These are phyloP conservation scores for Mormoops blainvillei DNA, from an alignment of 2,113 vertebrate genomes.

Conservation along the genomic window DNA sequence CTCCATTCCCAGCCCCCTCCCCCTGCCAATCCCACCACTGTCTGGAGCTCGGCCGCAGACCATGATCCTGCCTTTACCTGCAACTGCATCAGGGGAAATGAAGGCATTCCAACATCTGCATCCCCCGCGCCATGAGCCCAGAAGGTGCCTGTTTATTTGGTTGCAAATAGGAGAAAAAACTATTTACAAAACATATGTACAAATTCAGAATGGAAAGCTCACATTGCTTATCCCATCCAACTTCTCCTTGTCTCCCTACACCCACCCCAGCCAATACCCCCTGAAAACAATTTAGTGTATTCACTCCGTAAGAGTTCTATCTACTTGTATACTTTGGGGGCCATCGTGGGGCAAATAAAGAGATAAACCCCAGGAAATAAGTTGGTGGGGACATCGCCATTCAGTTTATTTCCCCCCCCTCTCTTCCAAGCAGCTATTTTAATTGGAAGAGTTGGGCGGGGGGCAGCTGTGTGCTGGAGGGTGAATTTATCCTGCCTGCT, in stretches of 20 bases:
- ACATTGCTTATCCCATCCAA: not conserved
- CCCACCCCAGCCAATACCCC: not conserved
- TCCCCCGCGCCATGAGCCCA: no score
- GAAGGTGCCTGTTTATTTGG: not conserved
- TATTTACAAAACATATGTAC: not conserved
- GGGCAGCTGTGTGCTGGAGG: not conserved
- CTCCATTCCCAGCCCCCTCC: rapidly evolving
- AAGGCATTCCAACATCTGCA: not conserved
- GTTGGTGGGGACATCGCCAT: not conserved
- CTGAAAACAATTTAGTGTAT: not conserved
- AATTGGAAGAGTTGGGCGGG: not conserved
- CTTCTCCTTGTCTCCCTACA: no score
- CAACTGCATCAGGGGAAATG: not conserved
- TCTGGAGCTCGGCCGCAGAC: not conserved
- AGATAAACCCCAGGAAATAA: not conserved
- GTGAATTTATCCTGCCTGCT: not conserved
- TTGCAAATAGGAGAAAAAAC: not conserved
- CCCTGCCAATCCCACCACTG: not conserved
- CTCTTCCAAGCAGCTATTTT: not conserved
- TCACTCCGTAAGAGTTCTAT: not conserved
- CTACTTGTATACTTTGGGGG: not conserved
- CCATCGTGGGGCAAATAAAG: not conserved
- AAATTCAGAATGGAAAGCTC: not conserved
- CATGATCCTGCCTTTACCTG: not conserved
- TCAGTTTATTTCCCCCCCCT: not conserved